Base-by-base conservation (phyloP, 1,140 invertebrate species). In the Drosophila sp. region DNA sequence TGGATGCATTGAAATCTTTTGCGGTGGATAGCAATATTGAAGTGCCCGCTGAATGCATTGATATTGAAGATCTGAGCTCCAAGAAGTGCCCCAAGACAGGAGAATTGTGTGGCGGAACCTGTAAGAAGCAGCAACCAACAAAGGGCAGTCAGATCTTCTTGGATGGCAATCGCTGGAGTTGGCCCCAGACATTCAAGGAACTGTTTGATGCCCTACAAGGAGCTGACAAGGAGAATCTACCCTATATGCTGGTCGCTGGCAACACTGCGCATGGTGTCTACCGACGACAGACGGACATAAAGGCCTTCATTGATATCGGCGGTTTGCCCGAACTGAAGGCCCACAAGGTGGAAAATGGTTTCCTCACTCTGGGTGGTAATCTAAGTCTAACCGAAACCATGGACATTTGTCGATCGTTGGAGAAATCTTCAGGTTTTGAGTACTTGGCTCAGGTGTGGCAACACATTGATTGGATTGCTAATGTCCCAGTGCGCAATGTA, bases 1-100 rank as follows among this genome's bases (percentile, higher is more conserved):
- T 97, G 35, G 96, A 97, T 73, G 94, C 96, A 27, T 97, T 97
- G 86, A 97, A 97, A 91, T 94, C 95, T 4, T 95, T 96, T 65
- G 95, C 95, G 1, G 91, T 81, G 1, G 95, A 97, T 84, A 92
- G 92, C 35, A 95, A 96, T 65, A 95, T 96, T 47, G 94, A 95
- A 91, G 95, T 94, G 35, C 66, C 93, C 0, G 67, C 73, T 0
- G 79, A 87, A 57, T 91, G 90, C 65, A 33, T 57, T 1, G 91
- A 92, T 10, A 92, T 92, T 27, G 91, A 92, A 69, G 91, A 92
- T 47, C 60, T 92, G 30, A 70, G 58, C 60, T 64, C 61, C 33
- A 69, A 87, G 54, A 60, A 90, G 69, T 81, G 80, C 38, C 68
- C 83, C 55, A 91, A 90, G 40, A 87, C 86, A 3, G 91, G 89